Evolutionary conservation across 2,888 invertebrate genomes (phyloP).

Genomic region (Plusia festucae): DNA sequence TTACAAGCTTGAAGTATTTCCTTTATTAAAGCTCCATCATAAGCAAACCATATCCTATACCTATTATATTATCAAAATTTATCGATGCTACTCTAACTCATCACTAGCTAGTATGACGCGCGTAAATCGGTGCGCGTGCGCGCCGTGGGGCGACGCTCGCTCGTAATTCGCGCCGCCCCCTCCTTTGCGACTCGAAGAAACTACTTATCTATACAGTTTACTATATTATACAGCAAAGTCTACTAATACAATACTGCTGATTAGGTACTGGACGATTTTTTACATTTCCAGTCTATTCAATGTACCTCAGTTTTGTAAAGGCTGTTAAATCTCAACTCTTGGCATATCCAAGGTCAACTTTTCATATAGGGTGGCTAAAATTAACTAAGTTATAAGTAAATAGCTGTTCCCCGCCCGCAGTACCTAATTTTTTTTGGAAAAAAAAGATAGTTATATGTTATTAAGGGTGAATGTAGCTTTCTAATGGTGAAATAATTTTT

Average conservation of each 20-base stretch:
- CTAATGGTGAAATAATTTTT: no score
- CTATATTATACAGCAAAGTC: conserved; percentile 15
- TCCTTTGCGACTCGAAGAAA: conserved; percentile 51
- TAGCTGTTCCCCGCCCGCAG: no score
- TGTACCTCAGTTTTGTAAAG: no score
- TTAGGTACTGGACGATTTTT: not conserved
- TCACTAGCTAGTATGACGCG: conserved; percentile 76
- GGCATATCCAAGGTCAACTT: no score
- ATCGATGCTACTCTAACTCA: conserved; percentile 48
- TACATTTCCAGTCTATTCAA: not conserved
- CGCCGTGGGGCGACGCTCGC: conserved; percentile 80
- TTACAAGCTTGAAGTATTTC: not conserved
- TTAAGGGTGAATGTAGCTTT: no score
- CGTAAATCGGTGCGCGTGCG: conserved; percentile 88
- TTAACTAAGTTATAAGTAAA: no score
- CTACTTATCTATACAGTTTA: conserved; percentile 57
- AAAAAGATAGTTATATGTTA: no score
- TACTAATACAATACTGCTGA: not conserved
- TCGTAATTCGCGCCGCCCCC: conserved; percentile 85
- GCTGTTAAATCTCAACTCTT: no score
- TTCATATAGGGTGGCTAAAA: no score
- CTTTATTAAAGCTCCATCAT: not conserved
- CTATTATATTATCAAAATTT: conserved; percentile 26
- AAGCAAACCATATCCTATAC: not conserved
- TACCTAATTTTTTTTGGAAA: no score